Percentiles rank a stretch among this genome's conserved stretches.
phyloP scores from a whole-genome alignment of 2,888 invertebrate species.

The Vandiemenella viatica region DNA sequence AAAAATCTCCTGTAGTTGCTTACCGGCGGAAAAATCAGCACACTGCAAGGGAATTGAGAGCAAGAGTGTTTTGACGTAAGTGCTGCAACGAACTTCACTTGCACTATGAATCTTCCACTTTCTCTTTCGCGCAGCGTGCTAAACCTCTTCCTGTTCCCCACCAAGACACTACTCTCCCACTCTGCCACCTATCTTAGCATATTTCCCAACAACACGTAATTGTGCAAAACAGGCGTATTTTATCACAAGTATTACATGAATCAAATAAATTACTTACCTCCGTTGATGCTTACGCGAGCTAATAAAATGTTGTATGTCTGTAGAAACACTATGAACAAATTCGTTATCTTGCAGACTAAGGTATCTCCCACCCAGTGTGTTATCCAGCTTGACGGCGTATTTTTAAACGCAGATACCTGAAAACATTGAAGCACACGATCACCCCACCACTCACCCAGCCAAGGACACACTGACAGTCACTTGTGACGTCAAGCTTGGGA shows the following conservation, averaged over 20 bases:
- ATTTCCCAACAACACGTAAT: neutral
- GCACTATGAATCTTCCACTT: constrained; percentile 9
- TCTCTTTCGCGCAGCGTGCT: constrained; percentile 10
- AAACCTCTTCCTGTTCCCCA: constrained; percentile 13
- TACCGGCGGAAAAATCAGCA: constrained; percentile 68
- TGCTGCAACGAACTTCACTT: constrained; percentile 5
- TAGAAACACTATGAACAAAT: constrained; percentile 29
- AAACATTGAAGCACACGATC: too few relatives aligned
- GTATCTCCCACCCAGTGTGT: constrained; percentile 9
- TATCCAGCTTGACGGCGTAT: constrained; percentile 9
- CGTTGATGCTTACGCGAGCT: constrained; percentile 22
- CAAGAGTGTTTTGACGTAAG: constrained; percentile 7
- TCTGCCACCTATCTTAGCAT: neutral
- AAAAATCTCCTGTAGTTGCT: constrained; percentile 64
- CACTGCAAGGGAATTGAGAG: constrained; percentile 33
- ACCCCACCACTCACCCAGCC: too few relatives aligned
- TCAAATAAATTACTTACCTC: constrained; percentile 22
- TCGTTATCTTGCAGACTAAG: constrained; percentile 28
- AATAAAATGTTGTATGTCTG: constrained; percentile 28
- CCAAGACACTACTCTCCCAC: neutral
- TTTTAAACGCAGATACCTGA: too few relatives aligned
- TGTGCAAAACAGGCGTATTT: neutral
- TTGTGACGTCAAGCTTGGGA: too few relatives aligned
- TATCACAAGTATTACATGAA: neutral
- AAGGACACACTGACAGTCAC: too few relatives aligned